Conservation (phyloP, 2,797 vertebrate genomes). For the Ctenochaetus hawaiiensis region DNA sequence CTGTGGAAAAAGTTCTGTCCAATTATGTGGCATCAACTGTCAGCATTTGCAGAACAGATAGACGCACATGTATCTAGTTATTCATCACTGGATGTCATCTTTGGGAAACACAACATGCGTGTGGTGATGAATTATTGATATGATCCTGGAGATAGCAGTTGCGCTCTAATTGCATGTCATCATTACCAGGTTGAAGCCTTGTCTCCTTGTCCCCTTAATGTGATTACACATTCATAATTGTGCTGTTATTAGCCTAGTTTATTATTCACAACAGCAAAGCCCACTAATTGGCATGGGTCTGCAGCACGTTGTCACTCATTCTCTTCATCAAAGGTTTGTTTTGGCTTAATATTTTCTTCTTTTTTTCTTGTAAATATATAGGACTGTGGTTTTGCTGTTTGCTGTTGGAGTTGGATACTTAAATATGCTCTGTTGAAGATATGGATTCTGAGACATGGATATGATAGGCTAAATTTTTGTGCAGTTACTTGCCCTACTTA, state of each 20-base stretch:
- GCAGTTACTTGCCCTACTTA: background rate
- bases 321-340: conserved; percentile 49
- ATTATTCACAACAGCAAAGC: conserved; percentile 78
- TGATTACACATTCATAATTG: conserved; percentile 81
- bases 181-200: conserved; percentile 78
- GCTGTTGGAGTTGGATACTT: conserved; percentile 13
- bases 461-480: background rate
- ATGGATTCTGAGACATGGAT: background rate
- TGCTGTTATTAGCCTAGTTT: conserved; percentile 76
- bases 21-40: conserved; percentile 64
- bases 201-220: conserved; percentile 77
- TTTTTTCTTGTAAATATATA: background rate
- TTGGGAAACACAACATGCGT: conserved; percentile 63
- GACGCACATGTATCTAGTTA: conserved; percentile 57
- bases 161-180: conserved; percentile 81
- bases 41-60: conserved; percentile 53
- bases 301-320: conserved; percentile 45
- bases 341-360: conserved; percentile 6
- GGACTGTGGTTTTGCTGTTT: conserved; percentile 4
- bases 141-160: conserved; percentile 77
- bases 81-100: conserved; percentile 72
- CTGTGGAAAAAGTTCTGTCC: conserved; percentile 43
- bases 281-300: conserved; percentile 67
- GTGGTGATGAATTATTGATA: conserved; percentile 81
- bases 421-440: conserved; percentile 8